Evolutionary conservation across 2,888 invertebrate genomes (phyloP).

Genomic region (Cepaea hortensis): DNA sequence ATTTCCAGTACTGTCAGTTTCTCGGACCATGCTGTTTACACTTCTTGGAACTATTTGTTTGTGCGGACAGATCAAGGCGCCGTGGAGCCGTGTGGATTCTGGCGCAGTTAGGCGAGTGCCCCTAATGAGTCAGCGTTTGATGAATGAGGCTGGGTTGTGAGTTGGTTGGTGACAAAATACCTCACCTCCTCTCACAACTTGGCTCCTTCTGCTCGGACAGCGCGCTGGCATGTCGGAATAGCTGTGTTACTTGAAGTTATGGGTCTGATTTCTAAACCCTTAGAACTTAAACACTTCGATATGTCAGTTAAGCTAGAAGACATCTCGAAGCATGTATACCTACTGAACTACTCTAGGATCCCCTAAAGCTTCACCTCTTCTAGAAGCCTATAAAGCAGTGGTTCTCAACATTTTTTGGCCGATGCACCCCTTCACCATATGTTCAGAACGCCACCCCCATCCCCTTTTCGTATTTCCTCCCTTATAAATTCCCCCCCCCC

Average conservation of each 20-base stretch:
- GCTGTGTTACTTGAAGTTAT: background rate
- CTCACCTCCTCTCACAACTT: constrained; percentile 3
- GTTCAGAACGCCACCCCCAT: too few species aligned
- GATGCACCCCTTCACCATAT: too few species aligned
- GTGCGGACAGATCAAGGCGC: constrained; percentile 41
- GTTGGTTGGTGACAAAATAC: background rate
- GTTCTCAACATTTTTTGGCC: too few species aligned
- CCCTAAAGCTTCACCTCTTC: too few species aligned
- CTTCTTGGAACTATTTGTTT: constrained; percentile 43
- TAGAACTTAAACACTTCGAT: too few species aligned
- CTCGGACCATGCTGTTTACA: constrained; percentile 33
- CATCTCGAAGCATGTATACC: too few species aligned
- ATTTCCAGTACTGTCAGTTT: constrained; percentile 33
- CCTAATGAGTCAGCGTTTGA: constrained; percentile 39
- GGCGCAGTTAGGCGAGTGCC: constrained; percentile 11
- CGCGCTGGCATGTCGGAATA: too few species aligned
- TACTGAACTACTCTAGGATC: too few species aligned
- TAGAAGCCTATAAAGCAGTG: too few species aligned
- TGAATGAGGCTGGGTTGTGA: constrained; percentile 17
- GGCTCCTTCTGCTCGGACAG: background rate
- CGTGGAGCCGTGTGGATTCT: constrained; percentile 19
- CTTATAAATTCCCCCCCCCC: too few species aligned
- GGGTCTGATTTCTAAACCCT: background rate
- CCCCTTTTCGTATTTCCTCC: too few species aligned
- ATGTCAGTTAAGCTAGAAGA: too few species aligned